phyloP scores from a whole-genome alignment of 2,888 invertebrate species.

The Ornithoptera priamus region DNA sequence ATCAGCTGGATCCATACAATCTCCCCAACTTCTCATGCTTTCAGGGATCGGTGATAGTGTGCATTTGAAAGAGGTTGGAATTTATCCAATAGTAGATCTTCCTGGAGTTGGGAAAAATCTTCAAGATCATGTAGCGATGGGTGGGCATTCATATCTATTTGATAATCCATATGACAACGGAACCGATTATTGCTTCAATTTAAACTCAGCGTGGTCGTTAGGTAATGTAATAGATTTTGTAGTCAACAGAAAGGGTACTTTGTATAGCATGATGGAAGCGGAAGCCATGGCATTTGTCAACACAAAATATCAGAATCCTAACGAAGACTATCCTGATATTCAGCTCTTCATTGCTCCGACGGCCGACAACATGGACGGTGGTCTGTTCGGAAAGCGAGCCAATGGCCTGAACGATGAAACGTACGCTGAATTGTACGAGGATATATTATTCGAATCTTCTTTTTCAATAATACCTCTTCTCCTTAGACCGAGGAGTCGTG shows the following conservation, averaged over 20 bases:
- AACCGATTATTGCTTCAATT: conserved; percentile 83
- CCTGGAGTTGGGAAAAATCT: conserved; percentile 90
- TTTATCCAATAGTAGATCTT: conserved; percentile 80
- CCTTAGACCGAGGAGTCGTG: conserved; percentile 87
- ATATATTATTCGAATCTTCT: conserved; percentile 84
- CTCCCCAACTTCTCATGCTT: conserved; percentile 92
- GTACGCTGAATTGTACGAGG: conserved; percentile 85
- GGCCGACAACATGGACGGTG: conserved; percentile 89
- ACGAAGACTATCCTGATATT: conserved; percentile 88
- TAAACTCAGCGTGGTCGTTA: conserved; percentile 82
- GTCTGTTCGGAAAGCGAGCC: conserved; percentile 84
- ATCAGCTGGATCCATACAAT: conserved; percentile 90
- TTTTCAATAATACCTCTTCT: conserved; percentile 85
- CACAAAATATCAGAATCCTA: conserved; percentile 84
- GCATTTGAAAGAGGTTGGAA: conserved; percentile 81
- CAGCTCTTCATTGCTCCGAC: conserved; percentile 88
- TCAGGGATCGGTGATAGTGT: conserved; percentile 88
- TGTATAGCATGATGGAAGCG: conserved; percentile 88
- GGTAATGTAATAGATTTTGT: conserved; percentile 83
- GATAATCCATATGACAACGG: conserved; percentile 81
- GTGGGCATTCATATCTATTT: conserved; percentile 87
- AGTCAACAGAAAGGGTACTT: conserved; percentile 80
- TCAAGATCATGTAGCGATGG: conserved; percentile 91
- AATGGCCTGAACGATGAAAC: conserved; percentile 84
- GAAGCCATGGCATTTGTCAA: conserved; percentile 90